Percentiles rank a stretch among this genome's conserved stretches.
phyloP scores from a whole-genome alignment of 2,113 vertebrate species.

The Phodopus roborovskii region DNA sequence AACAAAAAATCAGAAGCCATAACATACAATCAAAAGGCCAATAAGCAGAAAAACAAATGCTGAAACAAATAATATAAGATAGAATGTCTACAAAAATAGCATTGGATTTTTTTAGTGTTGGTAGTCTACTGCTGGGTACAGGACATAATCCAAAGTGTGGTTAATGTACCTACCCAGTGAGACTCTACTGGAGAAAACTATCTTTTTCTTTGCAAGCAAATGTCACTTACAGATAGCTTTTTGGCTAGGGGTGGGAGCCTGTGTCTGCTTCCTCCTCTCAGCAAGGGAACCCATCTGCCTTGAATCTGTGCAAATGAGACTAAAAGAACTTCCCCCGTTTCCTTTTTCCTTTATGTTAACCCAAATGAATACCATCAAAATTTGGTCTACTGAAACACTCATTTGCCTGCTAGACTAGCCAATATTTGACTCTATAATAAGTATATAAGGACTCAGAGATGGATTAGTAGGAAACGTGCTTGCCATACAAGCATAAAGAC shows the following conservation, averaged over 20 bases:
- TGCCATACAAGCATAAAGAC: neutral
- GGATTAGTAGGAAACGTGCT: neutral
- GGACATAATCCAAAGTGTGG: neutral
- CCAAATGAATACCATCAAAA: neutral
- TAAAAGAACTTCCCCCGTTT: neutral
- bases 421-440: neutral
- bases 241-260: neutral
- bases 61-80: neutral
- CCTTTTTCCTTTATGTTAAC: neutral
- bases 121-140: neutral
- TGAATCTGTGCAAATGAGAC: neutral
- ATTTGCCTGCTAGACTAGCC: neutral
- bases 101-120: neutral
- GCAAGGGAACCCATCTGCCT: neutral
- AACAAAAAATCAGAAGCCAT: neutral
- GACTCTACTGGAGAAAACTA: neutral
- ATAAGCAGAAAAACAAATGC: neutral
- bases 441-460: neutral
- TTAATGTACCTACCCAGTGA: neutral
- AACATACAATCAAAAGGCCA: neutral
- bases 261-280: neutral
- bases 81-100: neutral
- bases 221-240: neutral
- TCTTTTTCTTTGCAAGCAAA: neutral
- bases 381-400: neutral